phyloP scores from a whole-genome alignment of 2,113 vertebrate species.

The Panthera tigris region DNA sequence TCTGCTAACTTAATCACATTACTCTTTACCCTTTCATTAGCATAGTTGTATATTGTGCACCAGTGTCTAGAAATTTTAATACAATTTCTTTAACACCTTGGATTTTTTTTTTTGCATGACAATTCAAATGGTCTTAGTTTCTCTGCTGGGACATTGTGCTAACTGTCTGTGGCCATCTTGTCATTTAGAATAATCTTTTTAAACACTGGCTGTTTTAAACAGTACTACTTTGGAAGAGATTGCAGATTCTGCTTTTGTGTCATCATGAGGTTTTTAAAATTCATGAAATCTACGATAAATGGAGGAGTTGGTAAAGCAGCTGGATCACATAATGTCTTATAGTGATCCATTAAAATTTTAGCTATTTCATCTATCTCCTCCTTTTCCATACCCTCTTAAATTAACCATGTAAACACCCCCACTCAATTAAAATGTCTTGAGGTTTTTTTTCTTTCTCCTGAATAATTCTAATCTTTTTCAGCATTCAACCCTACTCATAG shows the following conservation, averaged over 20 bases:
- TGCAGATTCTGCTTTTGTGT: neutral
- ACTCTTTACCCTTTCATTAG: neutral
- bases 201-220: neutral
- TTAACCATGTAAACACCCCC: neutral
- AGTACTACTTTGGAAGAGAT: neutral
- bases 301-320: neutral
- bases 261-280: conserved; percentile 36
- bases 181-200: neutral
- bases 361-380: neutral
- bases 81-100: neutral
- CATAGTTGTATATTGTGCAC: neutral
- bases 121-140: neutral
- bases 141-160: neutral
- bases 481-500: neutral
- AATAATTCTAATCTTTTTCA: neutral
- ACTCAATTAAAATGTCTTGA: neutral
- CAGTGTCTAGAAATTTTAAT: neutral
- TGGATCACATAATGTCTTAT: neutral
- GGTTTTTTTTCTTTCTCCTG: neutral
- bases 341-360: conserved; percentile 11
- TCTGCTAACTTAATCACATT: neutral
- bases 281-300: neutral
- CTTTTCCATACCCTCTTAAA: neutral
- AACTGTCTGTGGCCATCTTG: neutral
- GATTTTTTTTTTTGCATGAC: neutral